Conservation (phyloP, 1,140 invertebrate genomes). For the Uloborus diversus region DNA sequence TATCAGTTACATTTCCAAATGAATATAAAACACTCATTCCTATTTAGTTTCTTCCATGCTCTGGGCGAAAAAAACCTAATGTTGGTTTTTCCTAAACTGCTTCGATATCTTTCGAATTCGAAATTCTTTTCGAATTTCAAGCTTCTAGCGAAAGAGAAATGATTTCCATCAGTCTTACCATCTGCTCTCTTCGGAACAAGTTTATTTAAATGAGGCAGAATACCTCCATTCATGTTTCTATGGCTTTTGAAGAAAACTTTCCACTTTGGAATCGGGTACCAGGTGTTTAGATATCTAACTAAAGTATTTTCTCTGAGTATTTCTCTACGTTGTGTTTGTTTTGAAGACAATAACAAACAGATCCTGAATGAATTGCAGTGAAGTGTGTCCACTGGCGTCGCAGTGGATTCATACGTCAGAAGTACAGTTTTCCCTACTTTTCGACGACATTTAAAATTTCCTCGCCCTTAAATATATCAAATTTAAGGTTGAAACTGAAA, state of each 20-base stretch:
- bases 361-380: not conserved
- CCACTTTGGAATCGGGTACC: slow-evolving; percentile 26
- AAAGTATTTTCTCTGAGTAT: not conserved
- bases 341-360: slow-evolving; percentile 34
- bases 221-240: slow-evolving; percentile 3
- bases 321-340: not conserved
- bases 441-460: no score
- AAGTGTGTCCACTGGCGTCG: not conserved
- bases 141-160: not conserved
- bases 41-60: no score
- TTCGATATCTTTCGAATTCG: no score
- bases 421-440: no score
- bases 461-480: no score
- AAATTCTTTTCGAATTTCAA: not conserved
- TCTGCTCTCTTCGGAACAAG: slow-evolving; percentile 23
- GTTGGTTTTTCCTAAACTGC: no score
- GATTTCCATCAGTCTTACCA: slow-evolving; percentile 29
- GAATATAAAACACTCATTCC: no score
- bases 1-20: no score
- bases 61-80: no score
- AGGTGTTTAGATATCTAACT: slow-evolving; percentile 11
- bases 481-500: no score
- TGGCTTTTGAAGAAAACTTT: slow-evolving; percentile 16
- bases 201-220: slow-evolving; percentile 25
- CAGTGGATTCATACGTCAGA: no score